Percentiles rank a stretch among this genome's conserved stretches.
These are phyloP conservation scores for Tricholaema leucomelas DNA, from an alignment of 2,113 vertebrate species.

Conservation along the genomic window DNA sequence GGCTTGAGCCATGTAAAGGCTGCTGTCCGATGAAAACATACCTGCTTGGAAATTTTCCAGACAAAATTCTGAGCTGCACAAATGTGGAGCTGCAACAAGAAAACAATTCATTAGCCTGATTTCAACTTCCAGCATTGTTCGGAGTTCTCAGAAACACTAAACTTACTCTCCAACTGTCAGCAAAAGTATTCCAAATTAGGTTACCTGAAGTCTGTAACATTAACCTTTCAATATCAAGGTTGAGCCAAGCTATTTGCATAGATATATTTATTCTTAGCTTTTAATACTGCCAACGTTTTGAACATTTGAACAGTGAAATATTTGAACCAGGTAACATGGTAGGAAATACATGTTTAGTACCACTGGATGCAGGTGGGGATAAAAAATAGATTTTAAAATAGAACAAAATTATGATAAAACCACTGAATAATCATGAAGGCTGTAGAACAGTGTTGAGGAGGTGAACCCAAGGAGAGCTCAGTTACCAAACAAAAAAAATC, in stretches of 20 bases:
- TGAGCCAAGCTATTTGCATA: slow-evolving; percentile 9
- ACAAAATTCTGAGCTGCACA: background rate
- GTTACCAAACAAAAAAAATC: background rate
- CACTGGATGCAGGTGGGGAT: background rate
- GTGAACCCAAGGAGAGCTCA: background rate
- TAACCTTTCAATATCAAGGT: background rate
- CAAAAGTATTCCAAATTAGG: background rate
- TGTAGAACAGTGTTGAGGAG: background rate
- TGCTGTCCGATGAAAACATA: background rate
- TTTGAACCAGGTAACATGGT: background rate
- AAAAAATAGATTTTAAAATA: background rate
- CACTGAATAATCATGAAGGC: background rate
- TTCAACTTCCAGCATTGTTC: background rate
- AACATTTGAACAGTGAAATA: background rate
- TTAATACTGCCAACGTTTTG: background rate
- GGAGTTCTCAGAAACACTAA: background rate
- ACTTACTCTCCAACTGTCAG: background rate
- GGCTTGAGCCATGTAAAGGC: background rate
- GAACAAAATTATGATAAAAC: background rate
- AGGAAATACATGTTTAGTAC: background rate
- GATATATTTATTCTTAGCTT: background rate
- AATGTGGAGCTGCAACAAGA: background rate
- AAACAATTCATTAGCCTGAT: background rate
- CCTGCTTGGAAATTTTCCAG: background rate
- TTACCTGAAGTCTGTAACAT: background rate